Evolutionary conservation across 1,140 invertebrate species (phyloP), one percentile per base, ranked within the genome.

Genomic region (Agraylea sexmaculata): DNA sequence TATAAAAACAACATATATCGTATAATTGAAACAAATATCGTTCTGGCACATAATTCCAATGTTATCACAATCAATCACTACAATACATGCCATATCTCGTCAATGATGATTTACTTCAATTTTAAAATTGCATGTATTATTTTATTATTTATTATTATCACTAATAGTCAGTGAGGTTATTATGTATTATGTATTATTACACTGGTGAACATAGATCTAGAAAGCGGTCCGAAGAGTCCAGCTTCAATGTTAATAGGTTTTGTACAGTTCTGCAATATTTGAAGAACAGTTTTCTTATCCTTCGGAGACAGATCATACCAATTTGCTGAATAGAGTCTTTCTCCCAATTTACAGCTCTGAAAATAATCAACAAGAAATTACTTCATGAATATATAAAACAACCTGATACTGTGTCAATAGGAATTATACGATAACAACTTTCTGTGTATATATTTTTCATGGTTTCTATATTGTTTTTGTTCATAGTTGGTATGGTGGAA

Each of bases 151-250:
- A 13, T 30, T 16, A 30, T 16, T 27, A 7, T 27, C 17, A 21
- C 19, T 17, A 21, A 20, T 6, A 18, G 11, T 12, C 33, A 35
- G 22, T 7, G 13, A 21, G 16, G 17, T 16, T 16, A 34, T 18
- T 12, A 18, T 2, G 32, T 13, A 20, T 35, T 35, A 3, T 20
- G 13, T 2, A 11, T 23, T 10, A 36, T 39, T 30, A 49, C 46
- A 29, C 21, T 35, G 4, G 42, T 39, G 28, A 49, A 49, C 39
- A 42, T 49, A 11, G 32, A 1, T 25, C 38, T 49, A n/a, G 38
- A 39, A 17, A 49, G 41, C 19, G 34, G 21, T 2, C 43, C 46
- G 25, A 49, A 49, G 32, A 49, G 12, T 20, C 46, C 46, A 6
- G 46, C 46, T 19, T 25, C 38, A 21, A 49, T 39, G 11, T 1